These are phyloP conservation scores for Ceratitis capitata DNA, from an alignment of 1,140 invertebrate genomes.

Conservation along the genomic window DNA sequence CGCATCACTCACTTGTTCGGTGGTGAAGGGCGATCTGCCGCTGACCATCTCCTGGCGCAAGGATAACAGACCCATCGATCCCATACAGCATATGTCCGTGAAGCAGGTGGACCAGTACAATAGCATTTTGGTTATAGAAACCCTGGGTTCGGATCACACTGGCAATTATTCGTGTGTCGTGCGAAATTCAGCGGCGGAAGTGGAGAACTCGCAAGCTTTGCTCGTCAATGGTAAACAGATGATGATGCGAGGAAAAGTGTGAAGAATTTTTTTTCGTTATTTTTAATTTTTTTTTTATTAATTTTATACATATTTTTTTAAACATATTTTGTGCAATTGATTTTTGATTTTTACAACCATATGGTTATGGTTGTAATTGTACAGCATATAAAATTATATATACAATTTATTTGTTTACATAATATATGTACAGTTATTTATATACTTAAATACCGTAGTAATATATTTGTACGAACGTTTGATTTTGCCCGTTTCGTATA, in stretches of 20 bases:
- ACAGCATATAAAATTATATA: background rate
- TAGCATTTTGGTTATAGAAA: slow-evolving; percentile 82
- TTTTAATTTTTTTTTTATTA: background rate
- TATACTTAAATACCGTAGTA: background rate
- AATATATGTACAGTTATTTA: background rate
- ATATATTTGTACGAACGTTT: background rate
- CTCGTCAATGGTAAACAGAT: slow-evolving; percentile 80
- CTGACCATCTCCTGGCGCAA: slow-evolving; percentile 81
- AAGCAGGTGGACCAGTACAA: slow-evolving; percentile 80
- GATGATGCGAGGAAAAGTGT: background rate
- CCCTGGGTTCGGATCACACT: slow-evolving; percentile 79
- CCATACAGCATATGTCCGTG: slow-evolving; percentile 72
- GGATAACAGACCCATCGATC: slow-evolving; percentile 74
- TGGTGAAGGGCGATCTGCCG: slow-evolving; percentile 81
- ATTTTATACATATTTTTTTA: background rate
- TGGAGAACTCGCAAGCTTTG: slow-evolving; percentile 77
- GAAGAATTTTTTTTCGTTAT: background rate
- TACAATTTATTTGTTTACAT: background rate
- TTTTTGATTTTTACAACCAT: slow-evolving; percentile 22
- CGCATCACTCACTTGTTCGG: slow-evolving; percentile 79
- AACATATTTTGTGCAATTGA: background rate
- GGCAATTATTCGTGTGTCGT: slow-evolving; percentile 82
- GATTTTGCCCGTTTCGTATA: slow-evolving; percentile 26
- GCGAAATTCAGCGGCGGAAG: slow-evolving; percentile 77
- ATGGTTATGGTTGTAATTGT: slow-evolving; percentile 26